Percentiles rank a stretch among this genome's conserved stretches.
phyloP scores from a whole-genome alignment of 2,113 vertebrate species.

The Passer montanus region DNA sequence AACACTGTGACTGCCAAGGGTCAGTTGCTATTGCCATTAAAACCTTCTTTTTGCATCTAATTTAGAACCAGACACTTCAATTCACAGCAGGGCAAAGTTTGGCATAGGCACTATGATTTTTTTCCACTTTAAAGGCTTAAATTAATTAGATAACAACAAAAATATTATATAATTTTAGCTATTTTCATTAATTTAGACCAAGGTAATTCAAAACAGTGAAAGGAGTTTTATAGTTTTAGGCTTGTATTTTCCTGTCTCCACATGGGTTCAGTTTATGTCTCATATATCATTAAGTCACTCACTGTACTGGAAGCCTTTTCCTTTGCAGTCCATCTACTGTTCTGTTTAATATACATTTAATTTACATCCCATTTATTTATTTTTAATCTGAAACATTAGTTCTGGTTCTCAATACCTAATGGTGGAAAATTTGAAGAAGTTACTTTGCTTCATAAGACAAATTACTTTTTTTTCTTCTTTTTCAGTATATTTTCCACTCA shows the following conservation, averaged over 20 bases:
- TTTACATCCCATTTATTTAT: neutral
- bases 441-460: neutral
- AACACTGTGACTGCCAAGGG: conserved; percentile 56
- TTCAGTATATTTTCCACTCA: neutral
- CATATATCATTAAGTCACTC: neutral
- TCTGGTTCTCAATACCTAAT: neutral
- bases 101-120: neutral
- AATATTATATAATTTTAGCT: neutral
- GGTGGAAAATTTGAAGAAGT: neutral
- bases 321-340: neutral
- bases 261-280: neutral
- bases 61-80: conserved; percentile 69
- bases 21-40: conserved; percentile 66
- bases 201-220: neutral
- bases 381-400: neutral
- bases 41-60: conserved; percentile 52
- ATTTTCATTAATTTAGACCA: neutral
- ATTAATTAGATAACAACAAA: neutral
- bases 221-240: neutral
- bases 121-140: neutral
- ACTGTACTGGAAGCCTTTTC: neutral
- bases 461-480: neutral
- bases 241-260: neutral
- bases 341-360: neutral
- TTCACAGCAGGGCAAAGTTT: conserved; percentile 48